These are phyloP conservation scores for Coregonus clupeaformis DNA, from an alignment of 2,113 vertebrate genomes.

Conservation along the genomic window DNA sequence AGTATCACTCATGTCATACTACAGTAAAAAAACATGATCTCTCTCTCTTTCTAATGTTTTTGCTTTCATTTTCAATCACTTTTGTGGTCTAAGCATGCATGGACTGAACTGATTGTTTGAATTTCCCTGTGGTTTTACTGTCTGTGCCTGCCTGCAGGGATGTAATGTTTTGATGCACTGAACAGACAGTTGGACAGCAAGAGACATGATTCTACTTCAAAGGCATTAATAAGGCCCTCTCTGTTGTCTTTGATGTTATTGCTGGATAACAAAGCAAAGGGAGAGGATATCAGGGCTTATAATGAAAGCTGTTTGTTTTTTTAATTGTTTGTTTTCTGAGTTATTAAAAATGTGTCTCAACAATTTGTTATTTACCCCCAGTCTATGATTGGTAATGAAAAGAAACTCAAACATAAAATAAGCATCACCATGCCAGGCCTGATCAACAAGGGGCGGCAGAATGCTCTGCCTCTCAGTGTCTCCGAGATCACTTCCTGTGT, in stretches of 20 bases:
- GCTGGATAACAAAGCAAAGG: not conserved
- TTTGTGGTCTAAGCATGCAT: not conserved
- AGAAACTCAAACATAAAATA: conserved; percentile 49
- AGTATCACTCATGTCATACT: not conserved
- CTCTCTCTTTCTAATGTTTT: not conserved
- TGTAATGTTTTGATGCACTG: conserved; percentile 11
- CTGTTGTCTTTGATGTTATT: conserved; percentile 37
- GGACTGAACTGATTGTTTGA: not conserved
- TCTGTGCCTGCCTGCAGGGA: no score
- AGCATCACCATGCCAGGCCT: conserved; percentile 85
- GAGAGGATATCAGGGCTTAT: not conserved
- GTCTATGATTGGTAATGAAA: conserved; percentile 23
- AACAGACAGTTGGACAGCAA: not conserved
- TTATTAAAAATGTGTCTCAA: not conserved
- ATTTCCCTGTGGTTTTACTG: not conserved
- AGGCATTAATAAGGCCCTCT: conserved; percentile 6
- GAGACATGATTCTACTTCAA: conserved; percentile 16
- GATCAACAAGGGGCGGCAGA: conserved; percentile 78
- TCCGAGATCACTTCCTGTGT: conserved; percentile 90
- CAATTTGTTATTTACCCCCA: conserved; percentile 6
- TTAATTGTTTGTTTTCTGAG: not conserved
- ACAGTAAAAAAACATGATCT: not conserved
- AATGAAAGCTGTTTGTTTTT: not conserved
- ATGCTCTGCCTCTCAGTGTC: conserved; percentile 79
- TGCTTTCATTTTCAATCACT: not conserved